phyloP scores from a whole-genome alignment of 2,113 vertebrate species.

The Rutilus rutilus region DNA sequence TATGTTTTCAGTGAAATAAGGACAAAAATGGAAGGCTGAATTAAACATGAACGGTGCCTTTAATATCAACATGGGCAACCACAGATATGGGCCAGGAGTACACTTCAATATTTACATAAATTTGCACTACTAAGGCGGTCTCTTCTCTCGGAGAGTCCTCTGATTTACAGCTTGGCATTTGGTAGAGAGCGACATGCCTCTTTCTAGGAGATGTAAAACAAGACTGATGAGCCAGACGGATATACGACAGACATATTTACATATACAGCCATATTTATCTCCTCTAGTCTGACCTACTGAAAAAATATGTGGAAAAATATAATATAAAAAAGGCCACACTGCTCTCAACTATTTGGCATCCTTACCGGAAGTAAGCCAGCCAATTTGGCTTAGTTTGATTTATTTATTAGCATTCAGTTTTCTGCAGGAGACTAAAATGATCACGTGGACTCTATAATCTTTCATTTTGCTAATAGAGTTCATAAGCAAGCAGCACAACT shows the following conservation, averaged over 20 bases:
- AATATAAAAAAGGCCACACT: neutral
- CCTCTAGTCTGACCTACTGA: neutral
- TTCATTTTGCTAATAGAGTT: slow-evolving; percentile 28
- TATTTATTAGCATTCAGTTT: slow-evolving; percentile 12
- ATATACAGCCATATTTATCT: neutral
- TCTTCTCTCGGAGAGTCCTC: slow-evolving; percentile 11
- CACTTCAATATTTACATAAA: slow-evolving; percentile 29
- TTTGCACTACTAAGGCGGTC: slow-evolving; percentile 23
- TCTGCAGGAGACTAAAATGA: slow-evolving; percentile 14
- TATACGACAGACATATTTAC: neutral
- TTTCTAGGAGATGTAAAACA: slow-evolving; percentile 29
- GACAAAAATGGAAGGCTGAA: neutral
- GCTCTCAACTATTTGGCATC: neutral
- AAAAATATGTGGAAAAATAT: neutral
- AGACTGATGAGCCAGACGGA: neutral
- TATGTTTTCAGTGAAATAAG: neutral
- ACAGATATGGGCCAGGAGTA: slow-evolving; percentile 32
- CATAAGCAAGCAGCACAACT: slow-evolving; percentile 25
- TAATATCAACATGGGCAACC: slow-evolving; percentile 24
- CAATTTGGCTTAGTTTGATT: slow-evolving; percentile 8
- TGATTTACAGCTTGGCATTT: slow-evolving; percentile 25
- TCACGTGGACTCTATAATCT: neutral
- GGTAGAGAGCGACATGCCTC: slow-evolving; percentile 25
- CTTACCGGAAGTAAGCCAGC: neutral
- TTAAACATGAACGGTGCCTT: neutral